These are phyloP conservation scores for Acanthurus tractus DNA, from an alignment of 2,797 vertebrate genomes.

Conservation along the genomic window DNA sequence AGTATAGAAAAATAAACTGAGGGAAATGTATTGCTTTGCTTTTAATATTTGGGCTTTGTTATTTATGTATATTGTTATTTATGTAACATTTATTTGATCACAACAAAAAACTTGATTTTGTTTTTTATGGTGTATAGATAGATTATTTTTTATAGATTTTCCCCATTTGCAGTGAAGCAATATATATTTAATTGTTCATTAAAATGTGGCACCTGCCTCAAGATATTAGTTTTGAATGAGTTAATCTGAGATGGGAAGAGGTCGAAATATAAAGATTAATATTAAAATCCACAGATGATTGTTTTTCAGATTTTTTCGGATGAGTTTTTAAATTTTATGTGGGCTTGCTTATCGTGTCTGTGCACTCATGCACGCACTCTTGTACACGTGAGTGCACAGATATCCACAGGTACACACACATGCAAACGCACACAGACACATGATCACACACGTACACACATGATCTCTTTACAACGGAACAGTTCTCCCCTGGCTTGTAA, in stretches of 20 bases:
- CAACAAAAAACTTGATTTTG: no score
- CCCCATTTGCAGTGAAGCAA: no score
- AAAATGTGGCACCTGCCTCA: no score
- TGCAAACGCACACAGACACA: no score
- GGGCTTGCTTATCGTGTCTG: background rate
- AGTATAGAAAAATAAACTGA: background rate
- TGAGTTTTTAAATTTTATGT: background rate
- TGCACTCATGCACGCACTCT: background rate
- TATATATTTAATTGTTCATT: no score
- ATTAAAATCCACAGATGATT: background rate
- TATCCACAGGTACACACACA: no score
- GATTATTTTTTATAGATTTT: no score
- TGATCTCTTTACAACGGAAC: constrained; percentile 34
- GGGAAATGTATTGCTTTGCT: constrained; percentile 16
- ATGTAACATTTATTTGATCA: constrained; percentile 4
- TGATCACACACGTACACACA: background rate
- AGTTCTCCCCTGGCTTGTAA: constrained; percentile 40
- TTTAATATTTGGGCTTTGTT: constrained; percentile 23
- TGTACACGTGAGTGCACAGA: no score
- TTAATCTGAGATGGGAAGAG: background rate
- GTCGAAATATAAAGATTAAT: background rate
- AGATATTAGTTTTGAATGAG: no score
- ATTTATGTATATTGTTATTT: background rate
- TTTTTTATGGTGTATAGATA: no score
- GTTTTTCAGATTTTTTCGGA: background rate